Evolutionary conservation across 2,113 vertebrate genomes (phyloP).

Genomic region (Porphyrio hochstetteri): DNA sequence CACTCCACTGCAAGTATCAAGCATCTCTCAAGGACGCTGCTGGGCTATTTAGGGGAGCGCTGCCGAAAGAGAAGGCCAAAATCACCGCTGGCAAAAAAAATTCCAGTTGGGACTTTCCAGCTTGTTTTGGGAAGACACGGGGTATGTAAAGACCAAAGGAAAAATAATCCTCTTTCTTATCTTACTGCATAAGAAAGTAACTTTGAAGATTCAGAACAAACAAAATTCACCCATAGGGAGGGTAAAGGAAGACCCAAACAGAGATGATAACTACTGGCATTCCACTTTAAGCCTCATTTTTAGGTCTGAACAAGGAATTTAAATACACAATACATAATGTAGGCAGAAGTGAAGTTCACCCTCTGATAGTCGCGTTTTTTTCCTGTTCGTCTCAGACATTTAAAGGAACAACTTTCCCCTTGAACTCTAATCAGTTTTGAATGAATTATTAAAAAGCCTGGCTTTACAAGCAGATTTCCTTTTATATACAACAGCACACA

Average conservation of each 20-base stretch:
- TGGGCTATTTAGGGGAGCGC: not conserved
- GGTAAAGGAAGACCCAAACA: not conserved
- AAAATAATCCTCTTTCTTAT: not conserved
- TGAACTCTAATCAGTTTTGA: slow-evolving; percentile 60
- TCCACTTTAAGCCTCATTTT: not conserved
- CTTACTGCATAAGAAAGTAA: not conserved
- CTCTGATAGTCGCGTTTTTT: not conserved
- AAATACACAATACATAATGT: not conserved
- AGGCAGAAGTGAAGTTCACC: slow-evolving; percentile 10
- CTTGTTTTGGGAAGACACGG: not conserved
- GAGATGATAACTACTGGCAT: not conserved
- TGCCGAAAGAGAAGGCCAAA: slow-evolving; percentile 11
- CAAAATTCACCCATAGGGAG: not conserved
- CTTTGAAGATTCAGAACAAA: slow-evolving; percentile 9
- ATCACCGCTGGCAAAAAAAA: not conserved
- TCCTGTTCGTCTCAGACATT: slow-evolving; percentile 24
- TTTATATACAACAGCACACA: slow-evolving; percentile 24
- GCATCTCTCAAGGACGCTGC: not conserved
- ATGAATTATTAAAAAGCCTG: slow-evolving; percentile 62
- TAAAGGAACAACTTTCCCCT: slow-evolving; percentile 48
- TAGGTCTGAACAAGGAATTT: not conserved
- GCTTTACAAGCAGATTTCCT: slow-evolving; percentile 61
- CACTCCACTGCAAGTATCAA: not conserved
- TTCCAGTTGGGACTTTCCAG: not conserved
- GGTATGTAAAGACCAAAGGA: not conserved